Evolutionary conservation across 37 sponge, comb jelly and placozoan species (phyloP), one percentile per base, ranked within the genome.

Genomic region (Sycon ciliatum): DNA sequence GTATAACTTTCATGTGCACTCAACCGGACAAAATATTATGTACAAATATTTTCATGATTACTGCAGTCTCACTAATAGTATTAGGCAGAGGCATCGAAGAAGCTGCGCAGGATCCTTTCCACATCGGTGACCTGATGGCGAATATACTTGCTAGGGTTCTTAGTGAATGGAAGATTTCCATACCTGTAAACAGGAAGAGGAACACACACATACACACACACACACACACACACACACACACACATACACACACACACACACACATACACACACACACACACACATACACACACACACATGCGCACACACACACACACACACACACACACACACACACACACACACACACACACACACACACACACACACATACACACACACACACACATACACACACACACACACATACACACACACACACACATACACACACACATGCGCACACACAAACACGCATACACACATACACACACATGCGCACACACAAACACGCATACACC

Each of bases 101-200:
- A 89, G 3, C 69, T n/a, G 57, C 52, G 56, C 20, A 94, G 71
- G 55, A 32, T 79, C 9, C 56, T 52, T 32, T 84, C 78, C 34
- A 94, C 58, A 7, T 38, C 46, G 16, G 84, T 83, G 13, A 85
- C 85, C 33, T 76, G 68, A 56, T 84, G 84, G 42, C 86, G 86
- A n/a, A 94, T 26, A 40, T 94, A 94, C 34, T 94, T 94, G 2
- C 90, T 91, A 3, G 81, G 85, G 36, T 94, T 86, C 75, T 90
- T 86, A 0, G 95, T 94, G 57, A 94, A 94, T 11, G 42, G 37
- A 20, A 66, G 52, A 27, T 39, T 36, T 29, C 74, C 55, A 82
- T 83, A 81, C 29, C 91, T 90, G 65, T 28, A 64, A 72, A 22
- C 52, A 42, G 32, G 32, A 65, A 2, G 20, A 23, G 7, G 2